A percentile compares a stretch with the other conserved stretches of the same genome.
Conservation (phyloP, 2,113 vertebrate species). For the Albula goreensis region DNA sequence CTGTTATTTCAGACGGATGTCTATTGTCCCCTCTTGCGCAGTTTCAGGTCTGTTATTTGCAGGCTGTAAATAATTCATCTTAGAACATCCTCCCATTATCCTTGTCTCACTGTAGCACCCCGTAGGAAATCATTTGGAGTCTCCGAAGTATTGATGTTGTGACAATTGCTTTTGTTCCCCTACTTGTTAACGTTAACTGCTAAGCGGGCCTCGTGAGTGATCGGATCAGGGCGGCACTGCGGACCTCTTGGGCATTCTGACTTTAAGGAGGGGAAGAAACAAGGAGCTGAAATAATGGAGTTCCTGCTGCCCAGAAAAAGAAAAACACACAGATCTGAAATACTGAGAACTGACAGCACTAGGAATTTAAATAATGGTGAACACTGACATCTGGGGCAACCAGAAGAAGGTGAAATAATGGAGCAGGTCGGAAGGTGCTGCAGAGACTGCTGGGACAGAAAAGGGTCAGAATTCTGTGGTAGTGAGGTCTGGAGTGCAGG, state of each 20-base stretch:
- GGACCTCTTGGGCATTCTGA: slow-evolving; percentile 57
- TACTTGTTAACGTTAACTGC: slow-evolving; percentile 63
- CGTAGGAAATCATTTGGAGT: slow-evolving; percentile 61
- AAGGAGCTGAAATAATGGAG: slow-evolving; percentile 59
- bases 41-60: slow-evolving; percentile 53
- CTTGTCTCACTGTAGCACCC: slow-evolving; percentile 54
- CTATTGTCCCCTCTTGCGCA: slow-evolving; percentile 17
- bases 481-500: not conserved
- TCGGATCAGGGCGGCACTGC: not conserved
- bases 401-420: not conserved
- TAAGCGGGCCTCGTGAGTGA: slow-evolving; percentile 5
- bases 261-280: slow-evolving; percentile 49
- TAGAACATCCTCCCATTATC: slow-evolving; percentile 65
- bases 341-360: too few species aligned
- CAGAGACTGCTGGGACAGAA: not conserved
- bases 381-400: not conserved
- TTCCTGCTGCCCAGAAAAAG: slow-evolving; percentile 32
- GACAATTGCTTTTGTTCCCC: slow-evolving; percentile 63
- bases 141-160: slow-evolving; percentile 65
- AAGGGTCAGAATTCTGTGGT: not conserved
- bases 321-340: slow-evolving; percentile 65
- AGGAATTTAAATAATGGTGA: slow-evolving; percentile 35
- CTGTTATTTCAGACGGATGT: slow-evolving; percentile 12
- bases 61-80: slow-evolving; percentile 64
- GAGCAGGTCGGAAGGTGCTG: not conserved